These are phyloP conservation scores for Catharus bicknelli DNA, from an alignment of 2,113 vertebrate genomes.

Conservation along the genomic window DNA sequence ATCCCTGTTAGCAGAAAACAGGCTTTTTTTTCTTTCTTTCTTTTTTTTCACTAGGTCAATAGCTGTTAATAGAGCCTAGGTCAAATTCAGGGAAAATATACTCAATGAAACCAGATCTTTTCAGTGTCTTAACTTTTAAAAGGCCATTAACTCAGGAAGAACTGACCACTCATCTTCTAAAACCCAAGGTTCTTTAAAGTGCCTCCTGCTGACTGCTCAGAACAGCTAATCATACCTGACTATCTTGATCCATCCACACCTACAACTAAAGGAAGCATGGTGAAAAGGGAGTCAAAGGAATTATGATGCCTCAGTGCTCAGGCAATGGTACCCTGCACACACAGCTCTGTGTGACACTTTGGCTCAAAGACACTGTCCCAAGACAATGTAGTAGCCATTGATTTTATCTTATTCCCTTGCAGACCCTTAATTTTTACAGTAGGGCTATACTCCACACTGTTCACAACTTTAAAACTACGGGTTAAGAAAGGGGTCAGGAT, in stretches of 20 bases:
- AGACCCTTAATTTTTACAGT: background rate
- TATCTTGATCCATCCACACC: background rate
- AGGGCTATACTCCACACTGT: background rate
- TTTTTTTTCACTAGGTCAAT: background rate
- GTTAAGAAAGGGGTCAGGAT: background rate
- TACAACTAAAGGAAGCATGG: background rate
- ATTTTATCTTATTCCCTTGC: background rate
- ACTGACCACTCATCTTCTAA: background rate
- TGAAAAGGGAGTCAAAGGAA: background rate
- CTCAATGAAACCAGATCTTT: background rate
- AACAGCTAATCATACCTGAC: background rate
- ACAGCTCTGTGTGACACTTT: background rate
- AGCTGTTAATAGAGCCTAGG: background rate
- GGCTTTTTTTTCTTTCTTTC: background rate
- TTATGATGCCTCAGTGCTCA: background rate
- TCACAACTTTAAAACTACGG: background rate
- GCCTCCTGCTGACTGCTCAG: background rate
- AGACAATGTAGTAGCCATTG: background rate
- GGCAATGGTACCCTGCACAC: background rate
- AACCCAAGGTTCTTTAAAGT: background rate
- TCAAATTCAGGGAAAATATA: background rate
- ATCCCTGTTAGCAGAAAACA: background rate
- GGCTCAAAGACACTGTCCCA: background rate
- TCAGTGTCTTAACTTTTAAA: background rate
- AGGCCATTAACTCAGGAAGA: background rate